Evolutionary conservation across 2,797 vertebrate species (phyloP), one percentile per base, ranked within the genome.

Genomic region (Pitangus sulphuratus): DNA sequence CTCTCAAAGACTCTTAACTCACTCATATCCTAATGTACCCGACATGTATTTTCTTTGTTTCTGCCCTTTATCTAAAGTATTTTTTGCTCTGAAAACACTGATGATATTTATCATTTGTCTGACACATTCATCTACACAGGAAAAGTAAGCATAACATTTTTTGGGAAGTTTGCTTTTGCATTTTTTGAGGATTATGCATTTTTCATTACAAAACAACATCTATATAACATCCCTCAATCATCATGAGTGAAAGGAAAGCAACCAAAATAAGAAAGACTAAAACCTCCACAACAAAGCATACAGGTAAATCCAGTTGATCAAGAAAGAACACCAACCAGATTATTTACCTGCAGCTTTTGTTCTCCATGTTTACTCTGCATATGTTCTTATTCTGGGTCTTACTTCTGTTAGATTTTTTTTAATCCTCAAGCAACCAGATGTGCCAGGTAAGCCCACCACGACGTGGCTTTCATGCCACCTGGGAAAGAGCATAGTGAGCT

Each of bases 1-100:
- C 60, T 87, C 90, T 58, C 94, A 93, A 64, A 96, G 91, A 90
- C 86, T 97, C 81, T 85, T 89, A 71, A 96, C 76, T 95, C 90
- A 31, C 92, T 96, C 92, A 12, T 56, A 71, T 94, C 91, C 69
- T 85, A 61, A 51, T 4, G 26, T 12, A 77, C 53, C 8, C n/a
- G 0, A 87, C 81, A 5, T 6, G 6, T 40, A 53, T 78, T 87
- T 78, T 48, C 89, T 96, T 95, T 94, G 93, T 94, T 78, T 90
- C 76, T 85, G 68, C 89, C 76, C 87, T 93, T 96, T 84, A 83
- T 25, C 5, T 22, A 37, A 93, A 93, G 75, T 51, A 80, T 47
- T 94, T 93, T 93, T 75, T 86, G 25, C 39, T 87, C 57, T 69
- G 90, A 95, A 87, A 95, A 85, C 21, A 30, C 42, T 69, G 76